Conservation (phyloP, 2,888 invertebrate genomes). For the Pandemis heparana region DNA sequence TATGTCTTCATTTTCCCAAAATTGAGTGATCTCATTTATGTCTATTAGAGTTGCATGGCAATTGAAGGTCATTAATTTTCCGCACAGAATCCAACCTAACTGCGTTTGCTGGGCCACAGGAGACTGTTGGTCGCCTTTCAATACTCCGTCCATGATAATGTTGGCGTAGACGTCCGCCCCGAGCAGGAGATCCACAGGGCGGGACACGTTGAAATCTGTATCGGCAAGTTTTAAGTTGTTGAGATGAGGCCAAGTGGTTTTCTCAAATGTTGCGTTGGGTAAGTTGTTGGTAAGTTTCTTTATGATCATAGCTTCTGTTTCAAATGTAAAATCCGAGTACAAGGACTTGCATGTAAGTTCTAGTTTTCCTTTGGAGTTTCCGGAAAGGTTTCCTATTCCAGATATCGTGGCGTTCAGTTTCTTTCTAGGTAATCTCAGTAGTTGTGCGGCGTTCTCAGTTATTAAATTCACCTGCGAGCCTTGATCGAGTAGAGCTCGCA, state of each 20-base stretch:
- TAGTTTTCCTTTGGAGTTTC: constrained; percentile 26
- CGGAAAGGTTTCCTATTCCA: constrained; percentile 33
- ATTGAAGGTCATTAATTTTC: constrained; percentile 29
- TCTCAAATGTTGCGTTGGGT: constrained; percentile 27
- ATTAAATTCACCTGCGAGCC: constrained; percentile 45
- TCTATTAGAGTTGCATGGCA: constrained; percentile 43
- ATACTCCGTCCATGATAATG: too few species aligned
- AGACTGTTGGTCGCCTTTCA: too few species aligned
- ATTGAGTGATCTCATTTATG: constrained; percentile 40
- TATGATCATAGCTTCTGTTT: constrained; percentile 25
- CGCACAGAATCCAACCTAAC: too few species aligned
- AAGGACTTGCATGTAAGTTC: constrained; percentile 22
- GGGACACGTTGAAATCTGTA: too few species aligned
- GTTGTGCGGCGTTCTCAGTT: constrained; percentile 43
- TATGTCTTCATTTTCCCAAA: constrained; percentile 42
- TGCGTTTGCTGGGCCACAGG: too few species aligned
- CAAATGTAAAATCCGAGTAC: constrained; percentile 24
- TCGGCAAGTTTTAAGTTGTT: too few species aligned
- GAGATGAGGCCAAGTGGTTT: too few species aligned
- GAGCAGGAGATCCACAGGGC: too few species aligned
- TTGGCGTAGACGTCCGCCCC: too few species aligned
- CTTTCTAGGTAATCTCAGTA: constrained; percentile 31
- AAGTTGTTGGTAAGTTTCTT: constrained; percentile 32
- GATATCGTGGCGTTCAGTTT: constrained; percentile 37
- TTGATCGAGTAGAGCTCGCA: constrained; percentile 45